These are phyloP conservation scores for Chaetodon trifasciatus DNA, from an alignment of 2,797 vertebrate genomes.

Conservation along the genomic window DNA sequence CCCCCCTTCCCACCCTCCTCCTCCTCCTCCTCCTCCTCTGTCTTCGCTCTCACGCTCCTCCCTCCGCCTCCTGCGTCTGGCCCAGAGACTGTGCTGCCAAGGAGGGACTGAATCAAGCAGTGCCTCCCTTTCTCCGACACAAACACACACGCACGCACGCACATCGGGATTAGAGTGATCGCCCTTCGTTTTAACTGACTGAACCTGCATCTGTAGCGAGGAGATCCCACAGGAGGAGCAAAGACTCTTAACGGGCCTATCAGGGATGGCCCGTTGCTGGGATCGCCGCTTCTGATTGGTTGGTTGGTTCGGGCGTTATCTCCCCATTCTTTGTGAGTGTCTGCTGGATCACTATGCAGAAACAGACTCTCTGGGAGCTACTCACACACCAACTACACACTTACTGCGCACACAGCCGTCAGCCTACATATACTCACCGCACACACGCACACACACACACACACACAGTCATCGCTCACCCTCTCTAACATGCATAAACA, in stretches of 20 bases:
- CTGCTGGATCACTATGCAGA: slow-evolving; percentile 98
- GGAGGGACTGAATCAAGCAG: slow-evolving; percentile 79
- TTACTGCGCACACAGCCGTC: slow-evolving; percentile 58
- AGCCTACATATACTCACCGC: slow-evolving; percentile 30
- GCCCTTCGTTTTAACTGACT: slow-evolving; percentile 64
- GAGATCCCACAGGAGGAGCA: slow-evolving; percentile 62
- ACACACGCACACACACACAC: slow-evolving; percentile 23
- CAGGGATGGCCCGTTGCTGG: slow-evolving; percentile 45
- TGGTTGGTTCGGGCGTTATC: slow-evolving; percentile 65
- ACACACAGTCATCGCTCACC: slow-evolving; percentile 56
- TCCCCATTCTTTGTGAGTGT: slow-evolving; percentile 80
- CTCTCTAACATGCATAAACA: slow-evolving; percentile 43
- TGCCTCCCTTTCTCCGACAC: slow-evolving; percentile 74
- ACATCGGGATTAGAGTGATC: slow-evolving; percentile 58
- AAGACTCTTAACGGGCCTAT: slow-evolving; percentile 64
- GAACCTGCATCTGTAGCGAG: slow-evolving; percentile 60
- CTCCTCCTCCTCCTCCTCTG: slow-evolving; percentile 7
- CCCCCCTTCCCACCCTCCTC: slow-evolving; percentile 16
- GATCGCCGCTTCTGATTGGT: slow-evolving; percentile 68
- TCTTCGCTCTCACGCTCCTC: slow-evolving; percentile 43
- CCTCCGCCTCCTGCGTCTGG: slow-evolving; percentile 71
- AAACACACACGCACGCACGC: slow-evolving; percentile 45
- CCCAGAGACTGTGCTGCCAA: slow-evolving; percentile 77
- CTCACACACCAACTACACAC: slow-evolving; percentile 70
- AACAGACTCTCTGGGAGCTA: slow-evolving; percentile 86